These are phyloP conservation scores for Lutjanus campechanus DNA, from an alignment of 2,797 vertebrate genomes.

Conservation along the genomic window DNA sequence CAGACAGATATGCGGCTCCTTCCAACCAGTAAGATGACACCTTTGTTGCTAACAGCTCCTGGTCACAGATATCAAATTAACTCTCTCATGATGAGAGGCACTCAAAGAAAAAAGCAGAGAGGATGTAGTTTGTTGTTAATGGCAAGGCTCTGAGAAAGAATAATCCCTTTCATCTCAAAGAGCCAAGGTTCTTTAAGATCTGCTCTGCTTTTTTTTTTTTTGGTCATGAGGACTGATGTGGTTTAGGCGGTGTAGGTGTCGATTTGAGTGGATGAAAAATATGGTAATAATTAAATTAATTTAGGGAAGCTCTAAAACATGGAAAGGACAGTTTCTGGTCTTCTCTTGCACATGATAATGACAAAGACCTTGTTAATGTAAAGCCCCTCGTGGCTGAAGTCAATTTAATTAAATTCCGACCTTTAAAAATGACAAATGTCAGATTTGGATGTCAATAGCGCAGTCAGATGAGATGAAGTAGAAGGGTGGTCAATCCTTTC, in stretches of 20 bases:
- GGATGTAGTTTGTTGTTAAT: no score
- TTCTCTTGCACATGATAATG: background rate
- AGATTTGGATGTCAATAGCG: constrained; percentile 30
- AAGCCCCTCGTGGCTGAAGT: background rate
- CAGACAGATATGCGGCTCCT: background rate
- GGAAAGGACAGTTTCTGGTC: background rate
- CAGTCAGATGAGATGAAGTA: constrained; percentile 31
- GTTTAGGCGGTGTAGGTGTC: no score
- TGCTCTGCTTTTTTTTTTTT: no score
- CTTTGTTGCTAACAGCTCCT: background rate
- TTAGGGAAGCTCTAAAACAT: background rate
- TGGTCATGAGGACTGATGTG: no score
- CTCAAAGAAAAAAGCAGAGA: background rate
- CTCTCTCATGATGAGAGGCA: background rate
- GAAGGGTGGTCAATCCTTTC: constrained; percentile 32
- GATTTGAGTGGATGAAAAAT: no score
- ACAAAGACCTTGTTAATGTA: background rate
- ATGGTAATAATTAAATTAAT: constrained; percentile 3
- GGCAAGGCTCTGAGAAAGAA: no score
- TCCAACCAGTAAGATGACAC: background rate
- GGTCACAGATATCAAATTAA: background rate
- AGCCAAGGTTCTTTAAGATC: no score
- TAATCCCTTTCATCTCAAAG: no score
- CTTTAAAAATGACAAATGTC: constrained; percentile 14
- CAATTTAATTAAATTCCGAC: background rate